Conservation (phyloP, 2,888 invertebrate species). For the Xestoiulus laeticollis region DNA sequence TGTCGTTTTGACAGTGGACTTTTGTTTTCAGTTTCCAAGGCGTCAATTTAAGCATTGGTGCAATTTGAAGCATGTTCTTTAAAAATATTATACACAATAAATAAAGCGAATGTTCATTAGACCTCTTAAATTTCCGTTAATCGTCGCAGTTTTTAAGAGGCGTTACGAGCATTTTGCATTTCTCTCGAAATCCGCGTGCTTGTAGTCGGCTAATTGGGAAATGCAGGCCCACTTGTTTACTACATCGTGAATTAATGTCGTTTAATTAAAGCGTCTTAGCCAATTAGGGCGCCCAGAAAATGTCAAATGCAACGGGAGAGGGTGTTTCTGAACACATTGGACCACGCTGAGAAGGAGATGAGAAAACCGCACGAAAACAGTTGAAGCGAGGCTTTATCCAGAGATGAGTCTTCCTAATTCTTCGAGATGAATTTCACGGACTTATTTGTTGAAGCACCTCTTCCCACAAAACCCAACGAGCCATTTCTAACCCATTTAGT, state of each 20-base stretch:
- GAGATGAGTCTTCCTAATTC: not conserved
- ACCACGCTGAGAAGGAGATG: not conserved
- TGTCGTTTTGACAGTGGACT: too few relatives aligned
- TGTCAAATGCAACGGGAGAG: not conserved
- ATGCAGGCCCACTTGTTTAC: constrained; percentile 1
- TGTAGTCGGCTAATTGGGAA: not conserved
- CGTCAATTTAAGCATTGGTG: too few relatives aligned
- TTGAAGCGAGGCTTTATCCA: not conserved
- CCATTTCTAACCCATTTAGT: not conserved
- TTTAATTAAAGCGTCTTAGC: constrained; percentile 40
- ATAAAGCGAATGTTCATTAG: not conserved
- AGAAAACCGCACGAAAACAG: not conserved
- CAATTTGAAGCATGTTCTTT: too few relatives aligned
- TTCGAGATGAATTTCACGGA: not conserved
- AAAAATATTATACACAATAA: not conserved
- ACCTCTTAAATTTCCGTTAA: not conserved
- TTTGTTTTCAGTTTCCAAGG: too few relatives aligned
- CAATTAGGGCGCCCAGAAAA: constrained; percentile 41
- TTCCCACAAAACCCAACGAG: not conserved
- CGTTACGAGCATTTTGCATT: not conserved
- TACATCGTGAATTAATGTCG: constrained; percentile 44
- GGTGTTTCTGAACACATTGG: not conserved
- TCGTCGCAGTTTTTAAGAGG: not conserved
- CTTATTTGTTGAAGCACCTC: not conserved
- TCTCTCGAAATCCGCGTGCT: not conserved